These are phyloP conservation scores for Caenorhabditis becei DNA, from an alignment of 2,888 invertebrate species.

Conservation along the genomic window DNA sequence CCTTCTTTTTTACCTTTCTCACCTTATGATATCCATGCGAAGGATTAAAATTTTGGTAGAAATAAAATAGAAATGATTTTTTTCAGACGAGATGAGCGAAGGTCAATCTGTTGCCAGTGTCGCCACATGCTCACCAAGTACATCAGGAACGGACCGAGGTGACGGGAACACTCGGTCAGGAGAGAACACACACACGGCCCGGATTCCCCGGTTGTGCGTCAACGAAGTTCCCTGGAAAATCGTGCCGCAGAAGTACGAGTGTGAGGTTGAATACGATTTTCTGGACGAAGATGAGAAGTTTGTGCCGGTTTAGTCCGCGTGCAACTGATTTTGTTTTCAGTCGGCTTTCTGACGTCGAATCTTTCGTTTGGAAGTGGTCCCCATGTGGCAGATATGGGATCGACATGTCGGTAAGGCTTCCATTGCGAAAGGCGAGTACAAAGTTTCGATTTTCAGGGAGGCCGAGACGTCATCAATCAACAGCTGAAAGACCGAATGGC, in stretches of 20 bases:
- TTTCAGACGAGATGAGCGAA: constrained; percentile 31
- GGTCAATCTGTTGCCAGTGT: neutral
- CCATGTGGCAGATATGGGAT: constrained; percentile 56
- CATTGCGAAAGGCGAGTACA: neutral
- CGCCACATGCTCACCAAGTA: constrained; percentile 17
- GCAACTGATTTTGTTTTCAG: too few species aligned
- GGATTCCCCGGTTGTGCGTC: constrained; percentile 19
- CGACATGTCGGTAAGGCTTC: constrained; percentile 43
- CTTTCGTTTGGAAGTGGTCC: constrained; percentile 63
- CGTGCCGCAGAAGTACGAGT: constrained; percentile 35
- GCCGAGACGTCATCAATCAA: constrained; percentile 42
- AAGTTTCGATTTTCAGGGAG: constrained; percentile 43
- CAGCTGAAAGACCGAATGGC: constrained; percentile 26
- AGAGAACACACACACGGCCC: neutral
- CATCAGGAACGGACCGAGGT: neutral
- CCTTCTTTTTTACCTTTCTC: neutral
- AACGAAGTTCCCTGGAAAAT: constrained; percentile 52
- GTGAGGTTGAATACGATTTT: constrained; percentile 16
- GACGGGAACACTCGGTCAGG: neutral
- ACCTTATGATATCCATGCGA: constrained; percentile 46
- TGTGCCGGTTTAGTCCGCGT: too few species aligned
- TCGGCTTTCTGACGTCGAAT: constrained; percentile 38
- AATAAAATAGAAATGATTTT: constrained; percentile 13
- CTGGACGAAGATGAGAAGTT: constrained; percentile 21
- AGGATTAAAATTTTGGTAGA: constrained; percentile 3